Conservation (phyloP, 2,113 vertebrate species). For the Xenopus borealis region DNA sequence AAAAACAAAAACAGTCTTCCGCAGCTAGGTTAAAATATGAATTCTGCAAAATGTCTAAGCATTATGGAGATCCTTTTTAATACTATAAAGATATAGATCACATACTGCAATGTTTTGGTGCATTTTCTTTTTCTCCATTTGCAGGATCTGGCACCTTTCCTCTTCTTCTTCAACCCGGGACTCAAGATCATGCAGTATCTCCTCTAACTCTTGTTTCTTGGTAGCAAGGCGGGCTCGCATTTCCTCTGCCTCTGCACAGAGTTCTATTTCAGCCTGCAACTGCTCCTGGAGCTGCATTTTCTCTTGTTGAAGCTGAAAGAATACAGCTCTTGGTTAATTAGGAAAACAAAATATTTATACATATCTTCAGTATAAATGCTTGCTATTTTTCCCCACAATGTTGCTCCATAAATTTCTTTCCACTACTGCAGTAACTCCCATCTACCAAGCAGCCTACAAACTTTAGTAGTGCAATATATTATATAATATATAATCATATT, state of each 20-base stretch:
- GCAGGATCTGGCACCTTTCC: constrained; percentile 83
- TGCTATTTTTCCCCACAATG: too few relatives aligned
- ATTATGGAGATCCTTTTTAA: too few relatives aligned
- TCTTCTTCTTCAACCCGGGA: constrained; percentile 95
- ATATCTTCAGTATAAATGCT: too few relatives aligned
- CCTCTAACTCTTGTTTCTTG: constrained; percentile 95
- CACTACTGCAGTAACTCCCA: too few relatives aligned
- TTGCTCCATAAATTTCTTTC: too few relatives aligned
- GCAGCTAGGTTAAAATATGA: too few relatives aligned
- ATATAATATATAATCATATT: too few relatives aligned
- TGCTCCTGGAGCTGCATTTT: constrained; percentile 95
- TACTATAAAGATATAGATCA: background rate
- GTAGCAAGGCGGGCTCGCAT: constrained; percentile 88
- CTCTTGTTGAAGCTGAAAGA: constrained; percentile 76
- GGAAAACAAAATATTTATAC: too few relatives aligned
- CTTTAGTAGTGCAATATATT: too few relatives aligned
- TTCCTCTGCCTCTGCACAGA: constrained; percentile 95
- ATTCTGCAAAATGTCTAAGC: too few relatives aligned
- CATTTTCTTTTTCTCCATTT: constrained; percentile 91
- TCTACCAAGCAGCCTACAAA: too few relatives aligned
- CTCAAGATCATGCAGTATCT: constrained; percentile 95
- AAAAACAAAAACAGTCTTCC: too few relatives aligned
- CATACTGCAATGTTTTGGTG: constrained; percentile 90
- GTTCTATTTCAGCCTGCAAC: constrained; percentile 92
- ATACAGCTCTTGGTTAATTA: background rate